A percentile compares a stretch with the other conserved stretches of the same genome.
phyloP scores from a whole-genome alignment of 2,797 vertebrate species.

The Dendrocincla tyrannina region DNA sequence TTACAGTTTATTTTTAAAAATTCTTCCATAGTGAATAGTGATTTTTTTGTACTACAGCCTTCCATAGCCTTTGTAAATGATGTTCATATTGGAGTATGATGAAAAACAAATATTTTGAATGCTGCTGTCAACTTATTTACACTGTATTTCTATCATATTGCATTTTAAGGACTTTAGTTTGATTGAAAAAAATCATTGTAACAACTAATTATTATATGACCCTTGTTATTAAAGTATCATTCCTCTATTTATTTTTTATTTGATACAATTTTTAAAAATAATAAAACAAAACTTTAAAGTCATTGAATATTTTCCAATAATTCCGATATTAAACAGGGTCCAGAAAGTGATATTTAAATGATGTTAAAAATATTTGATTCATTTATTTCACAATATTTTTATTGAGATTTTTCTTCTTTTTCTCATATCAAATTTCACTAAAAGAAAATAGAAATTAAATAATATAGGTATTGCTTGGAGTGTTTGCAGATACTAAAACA shows the following conservation, averaged over 20 bases:
- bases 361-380: not conserved
- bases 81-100: accelerated
- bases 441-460: not conserved
- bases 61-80: not conserved
- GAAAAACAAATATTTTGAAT: not conserved
- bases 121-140: not conserved
- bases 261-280: not conserved
- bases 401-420: not conserved
- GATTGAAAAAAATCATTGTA: not conserved
- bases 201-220: not conserved
- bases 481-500: not conserved
- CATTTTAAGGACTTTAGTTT: not conserved
- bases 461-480: not conserved
- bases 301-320: not conserved
- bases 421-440: not conserved
- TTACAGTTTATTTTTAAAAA: not conserved
- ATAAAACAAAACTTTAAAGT: not conserved
- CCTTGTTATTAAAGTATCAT: not conserved
- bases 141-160: not conserved
- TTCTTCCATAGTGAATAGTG: not conserved
- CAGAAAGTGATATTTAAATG: not conserved
- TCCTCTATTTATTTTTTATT: not conserved
- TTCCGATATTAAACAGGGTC: not conserved
- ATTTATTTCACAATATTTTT: not conserved
- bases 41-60: not conserved